Conservation (phyloP, 2,797 vertebrate species). For the Dipus sagitta region DNA sequence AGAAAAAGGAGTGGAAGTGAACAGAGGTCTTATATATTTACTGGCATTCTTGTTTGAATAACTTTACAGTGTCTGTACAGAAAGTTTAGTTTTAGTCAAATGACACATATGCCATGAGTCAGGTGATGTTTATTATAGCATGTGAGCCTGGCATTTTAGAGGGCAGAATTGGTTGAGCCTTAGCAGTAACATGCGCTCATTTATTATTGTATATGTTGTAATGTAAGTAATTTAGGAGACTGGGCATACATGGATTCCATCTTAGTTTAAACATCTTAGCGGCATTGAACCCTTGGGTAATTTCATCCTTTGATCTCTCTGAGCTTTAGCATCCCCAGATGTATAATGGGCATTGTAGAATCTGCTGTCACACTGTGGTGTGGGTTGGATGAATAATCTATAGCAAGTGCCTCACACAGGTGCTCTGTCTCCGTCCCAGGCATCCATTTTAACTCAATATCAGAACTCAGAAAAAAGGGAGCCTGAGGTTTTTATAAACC, state of each 20-base stretch:
- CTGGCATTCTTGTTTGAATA: not conserved
- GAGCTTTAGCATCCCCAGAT: not conserved
- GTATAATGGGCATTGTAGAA: not conserved
- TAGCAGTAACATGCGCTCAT: not conserved
- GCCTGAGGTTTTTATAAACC: not conserved
- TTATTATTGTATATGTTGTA: not conserved
- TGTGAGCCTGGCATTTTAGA: conserved; percentile 16
- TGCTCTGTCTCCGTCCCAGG: not conserved
- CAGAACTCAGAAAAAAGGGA: conserved; percentile 40
- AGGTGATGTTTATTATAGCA: not conserved
- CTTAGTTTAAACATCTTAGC: not conserved
- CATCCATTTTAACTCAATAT: not conserved
- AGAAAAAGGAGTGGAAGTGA: conserved; percentile 43
- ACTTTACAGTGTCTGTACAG: not conserved
- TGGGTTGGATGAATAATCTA: not conserved
- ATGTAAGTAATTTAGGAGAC: not conserved
- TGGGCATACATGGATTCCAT: not conserved
- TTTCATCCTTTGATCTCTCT: conserved; percentile 15
- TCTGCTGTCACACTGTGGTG: not conserved
- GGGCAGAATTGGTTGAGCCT: conserved; percentile 22
- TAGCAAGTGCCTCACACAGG: not conserved
- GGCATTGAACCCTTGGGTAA: not conserved
- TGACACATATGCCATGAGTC: not conserved
- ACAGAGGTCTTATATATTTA: conserved; percentile 25
- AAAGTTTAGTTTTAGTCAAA: conserved; percentile 21